These are phyloP conservation scores for Gallinago nigripennis DNA, from an alignment of 2,797 vertebrate species.

Conservation along the genomic window DNA sequence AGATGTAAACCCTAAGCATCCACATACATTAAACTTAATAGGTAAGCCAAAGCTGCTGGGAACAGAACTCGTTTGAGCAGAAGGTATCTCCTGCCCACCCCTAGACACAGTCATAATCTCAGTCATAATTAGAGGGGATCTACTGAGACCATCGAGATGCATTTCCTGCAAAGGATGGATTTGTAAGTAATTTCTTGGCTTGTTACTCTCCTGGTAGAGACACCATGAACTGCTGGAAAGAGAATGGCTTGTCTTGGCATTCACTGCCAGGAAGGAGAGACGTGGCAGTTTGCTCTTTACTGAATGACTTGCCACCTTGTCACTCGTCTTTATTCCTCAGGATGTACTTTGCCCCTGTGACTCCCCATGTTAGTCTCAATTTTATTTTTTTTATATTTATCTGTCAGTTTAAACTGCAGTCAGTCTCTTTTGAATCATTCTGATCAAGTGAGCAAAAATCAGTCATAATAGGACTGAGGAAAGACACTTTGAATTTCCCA, in stretches of 20 bases:
- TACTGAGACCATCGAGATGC: not conserved
- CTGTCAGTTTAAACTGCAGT: not conserved
- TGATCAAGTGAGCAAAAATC: not conserved
- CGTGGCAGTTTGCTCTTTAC: not conserved
- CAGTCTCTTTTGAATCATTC: not conserved
- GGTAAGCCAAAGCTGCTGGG: not conserved
- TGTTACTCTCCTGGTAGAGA: not conserved
- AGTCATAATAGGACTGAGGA: not conserved
- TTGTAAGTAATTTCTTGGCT: not conserved
- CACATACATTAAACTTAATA: not conserved
- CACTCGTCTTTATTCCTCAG: not conserved
- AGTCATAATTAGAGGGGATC: not conserved
- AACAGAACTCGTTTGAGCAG: not conserved
- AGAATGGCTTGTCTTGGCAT: not conserved
- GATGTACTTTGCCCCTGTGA: not conserved
- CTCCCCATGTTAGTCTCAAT: not conserved
- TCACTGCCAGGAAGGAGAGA: not conserved
- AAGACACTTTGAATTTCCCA: not conserved
- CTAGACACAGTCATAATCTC: not conserved
- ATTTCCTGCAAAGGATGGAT: not conserved
- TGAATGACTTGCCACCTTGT: not conserved
- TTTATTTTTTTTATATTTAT: not conserved
- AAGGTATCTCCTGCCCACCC: not conserved
- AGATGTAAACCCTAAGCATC: not conserved
- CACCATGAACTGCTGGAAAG: not conserved